Evolutionary conservation across 2,113 vertebrate species (phyloP), one percentile per base, ranked within the genome.

Genomic region (Oryzias melastigma): DNA sequence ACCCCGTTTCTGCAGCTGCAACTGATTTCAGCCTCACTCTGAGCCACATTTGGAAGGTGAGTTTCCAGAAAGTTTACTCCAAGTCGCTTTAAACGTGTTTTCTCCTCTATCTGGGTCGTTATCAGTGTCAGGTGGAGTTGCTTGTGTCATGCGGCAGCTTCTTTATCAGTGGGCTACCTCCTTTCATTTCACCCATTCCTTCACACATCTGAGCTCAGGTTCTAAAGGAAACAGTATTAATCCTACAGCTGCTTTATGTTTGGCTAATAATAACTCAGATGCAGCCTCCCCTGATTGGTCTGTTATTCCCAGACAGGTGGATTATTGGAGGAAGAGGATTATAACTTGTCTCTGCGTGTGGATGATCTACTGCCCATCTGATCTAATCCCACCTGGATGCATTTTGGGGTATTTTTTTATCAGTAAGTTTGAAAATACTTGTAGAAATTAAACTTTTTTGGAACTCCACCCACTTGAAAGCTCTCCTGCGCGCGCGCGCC

Each of bases 61-160:
- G 35, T 35, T 35, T 12, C 35, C 10, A 3, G 35, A 8, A 35
- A 35, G 8, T 35, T 35, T 12, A 12, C 10, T 35, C 35, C 12
- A 5, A 27, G 8, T 3, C 12, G 2, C 35, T 35, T 12, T 8
- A 13, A 12, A 12, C 8, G 35, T 7, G 29, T 35, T 8, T 7
- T 59, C 46, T 65, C 22, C 53, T 20, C 68, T 80, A 80, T 85
- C 83, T 82, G 53, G 73, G 85, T 83, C 86, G 80, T 89, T 90
- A 90, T 90, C 89, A 76, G 78, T 79, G 71, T 76, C 65, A 52
- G 74, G 83, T 87, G 82, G 76, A 47, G 78, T 52, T 90, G 80
- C 86, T 64, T 89, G 85, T 78, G 73, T 80, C 74, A 78, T 75
- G 78, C 55, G 6, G 73, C 29, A 42, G 82, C 83, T 85, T 88